These are phyloP conservation scores for Agrotis puta DNA, from an alignment of 2,888 invertebrate species.

Conservation along the genomic window DNA sequence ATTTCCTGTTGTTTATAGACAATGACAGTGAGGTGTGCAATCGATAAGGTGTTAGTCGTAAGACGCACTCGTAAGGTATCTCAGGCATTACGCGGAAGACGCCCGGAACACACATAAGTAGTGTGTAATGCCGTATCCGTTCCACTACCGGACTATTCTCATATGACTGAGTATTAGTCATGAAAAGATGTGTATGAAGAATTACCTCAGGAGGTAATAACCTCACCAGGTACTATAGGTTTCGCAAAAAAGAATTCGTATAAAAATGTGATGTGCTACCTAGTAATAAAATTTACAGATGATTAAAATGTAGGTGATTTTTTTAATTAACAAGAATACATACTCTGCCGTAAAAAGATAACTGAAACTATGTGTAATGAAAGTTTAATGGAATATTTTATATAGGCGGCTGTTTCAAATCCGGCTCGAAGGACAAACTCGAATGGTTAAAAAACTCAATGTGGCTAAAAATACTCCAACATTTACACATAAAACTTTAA, in stretches of 20 bases:
- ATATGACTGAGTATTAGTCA: no score
- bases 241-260: no score
- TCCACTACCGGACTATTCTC: slow-evolving; percentile 1
- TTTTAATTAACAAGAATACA: background rate
- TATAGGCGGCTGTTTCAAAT: background rate
- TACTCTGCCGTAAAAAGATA: background rate
- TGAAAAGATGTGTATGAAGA: no score
- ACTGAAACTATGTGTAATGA: background rate
- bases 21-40: slow-evolving; percentile 63
- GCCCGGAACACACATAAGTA: slow-evolving; percentile 44
- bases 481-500: no score
- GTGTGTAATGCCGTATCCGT: slow-evolving; percentile 54
- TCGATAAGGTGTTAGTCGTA: slow-evolving; percentile 54
- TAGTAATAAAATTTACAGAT: no score
- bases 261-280: no score
- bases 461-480: no score
- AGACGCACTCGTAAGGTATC: slow-evolving; percentile 66
- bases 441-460: no score
- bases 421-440: slow-evolving; percentile 1
- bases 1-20: slow-evolving; percentile 55
- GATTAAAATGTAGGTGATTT: no score
- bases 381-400: background rate
- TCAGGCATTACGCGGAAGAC: slow-evolving; percentile 58
- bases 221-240: no score
- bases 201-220: no score